Evolutionary conservation across 2,113 vertebrate genomes (phyloP), one percentile per base, ranked within the genome.

Genomic region (Phocoena sinus): DNA sequence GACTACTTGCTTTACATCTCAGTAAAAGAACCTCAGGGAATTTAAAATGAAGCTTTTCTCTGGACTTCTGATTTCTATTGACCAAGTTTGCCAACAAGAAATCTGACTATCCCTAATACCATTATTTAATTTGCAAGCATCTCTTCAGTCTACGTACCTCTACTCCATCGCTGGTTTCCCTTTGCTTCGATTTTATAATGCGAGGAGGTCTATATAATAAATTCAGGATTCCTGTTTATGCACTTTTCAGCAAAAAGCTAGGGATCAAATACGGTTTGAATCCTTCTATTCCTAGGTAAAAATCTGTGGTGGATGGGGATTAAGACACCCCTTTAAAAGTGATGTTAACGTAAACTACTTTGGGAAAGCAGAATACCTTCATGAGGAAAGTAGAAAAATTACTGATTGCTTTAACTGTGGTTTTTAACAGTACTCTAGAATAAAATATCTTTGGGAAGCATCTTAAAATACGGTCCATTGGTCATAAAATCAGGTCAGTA

Each of bases 191-290:
- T 97, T 97, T 97, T 67, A 97, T 95, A 97, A 98, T 98, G 94
- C 98, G 97, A 96, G 96, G 98, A 98, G 97, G 95, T 98, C 97
- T 98, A 98, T 44, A 98, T 98, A 97, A 98, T 98, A 97, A 97
- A 97, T 93, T 98, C 98, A 97, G 98, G 98, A 98, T 53, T 98
- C 98, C 97, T 98, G 98, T 98, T 98, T 98, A 97, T 97, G 97
- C 97, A 96, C 97, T 97, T 98, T 98, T 97, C 97, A 97, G 96
- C 96, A 97, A 97, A 97, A 93, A 96, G 98, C 97, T 98, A 98
- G 92, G 97, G 91, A 98, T 97, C 98, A 97, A 98, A 95, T 96
- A 95, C 74, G 95, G 97, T 95, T 98, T 97, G 97, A 97, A 92
- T 97, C 98, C 97, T 98, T 89, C 96, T 98, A 97, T 90, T 98